These are phyloP conservation scores for Mohoua ochrocephala DNA, from an alignment of 2,113 vertebrate species.

Conservation along the genomic window DNA sequence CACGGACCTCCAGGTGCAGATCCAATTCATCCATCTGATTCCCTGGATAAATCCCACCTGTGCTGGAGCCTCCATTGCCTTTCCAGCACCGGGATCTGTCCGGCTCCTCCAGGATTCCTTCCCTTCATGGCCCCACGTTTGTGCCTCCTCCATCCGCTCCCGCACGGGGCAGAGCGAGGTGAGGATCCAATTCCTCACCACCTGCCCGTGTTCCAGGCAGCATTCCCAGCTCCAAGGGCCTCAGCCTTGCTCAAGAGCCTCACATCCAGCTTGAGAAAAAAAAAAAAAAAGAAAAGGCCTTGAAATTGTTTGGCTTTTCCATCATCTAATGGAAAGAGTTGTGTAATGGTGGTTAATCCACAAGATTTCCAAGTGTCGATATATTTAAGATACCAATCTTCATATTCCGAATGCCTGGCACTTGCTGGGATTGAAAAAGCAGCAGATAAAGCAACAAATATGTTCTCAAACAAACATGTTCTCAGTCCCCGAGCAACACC, in stretches of 20 bases:
- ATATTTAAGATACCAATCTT: slow-evolving; percentile 53
- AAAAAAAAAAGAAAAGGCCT: background rate
- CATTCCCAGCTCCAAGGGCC: background rate
- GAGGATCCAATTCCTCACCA: background rate
- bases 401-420: background rate
- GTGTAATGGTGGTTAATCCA: background rate
- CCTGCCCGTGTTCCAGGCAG: background rate
- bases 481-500: background rate
- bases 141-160: background rate
- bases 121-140: background rate
- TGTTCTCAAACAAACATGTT: background rate
- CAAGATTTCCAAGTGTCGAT: slow-evolving; percentile 57
- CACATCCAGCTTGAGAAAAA: background rate
- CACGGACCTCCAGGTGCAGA: background rate
- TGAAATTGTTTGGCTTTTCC: slow-evolving; percentile 18
- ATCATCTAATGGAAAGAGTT: slow-evolving; percentile 53
- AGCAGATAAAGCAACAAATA: background rate
- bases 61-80: background rate
- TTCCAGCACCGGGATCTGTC: background rate
- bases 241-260: background rate
- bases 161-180: background rate
- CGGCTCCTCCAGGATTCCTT: background rate
- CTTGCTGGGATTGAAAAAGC: background rate
- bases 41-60: background rate
- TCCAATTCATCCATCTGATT: too few relatives aligned